Evolutionary conservation across 2,888 invertebrate species (phyloP), one percentile per base, ranked within the genome.

Genomic region (Odontothrips loti): DNA sequence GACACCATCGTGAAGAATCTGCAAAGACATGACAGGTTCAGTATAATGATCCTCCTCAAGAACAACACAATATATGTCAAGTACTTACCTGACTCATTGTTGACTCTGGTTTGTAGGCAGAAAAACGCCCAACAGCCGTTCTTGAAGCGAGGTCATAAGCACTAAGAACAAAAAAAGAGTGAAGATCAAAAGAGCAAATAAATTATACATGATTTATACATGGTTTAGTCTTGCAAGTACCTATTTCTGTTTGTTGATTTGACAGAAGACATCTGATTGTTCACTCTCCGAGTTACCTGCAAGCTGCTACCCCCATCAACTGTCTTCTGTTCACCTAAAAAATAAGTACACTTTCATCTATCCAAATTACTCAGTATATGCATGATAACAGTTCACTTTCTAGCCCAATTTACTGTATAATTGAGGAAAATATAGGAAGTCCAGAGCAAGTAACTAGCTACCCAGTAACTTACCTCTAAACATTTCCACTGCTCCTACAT

Each of bases 11-110:
- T 75, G 68, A 10, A 75, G 68, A 27, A 75, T 75, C 68, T 75
- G 9, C 8, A 75, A 27, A 75, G 10, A 27, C 23, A 75, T 58
- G 17, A 6, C 58, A 15, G 34, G 34, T 43, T 6, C 34, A 43
- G 34, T 43, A 4, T 6, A 2, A 43, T 43, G 34, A 43, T 43
- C 3, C 3, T 75, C 23, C 23, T 11, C 8, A 75, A 27, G 23
- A 27, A 27, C 23, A 75, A 27, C 12, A 27, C 23, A 68, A 23
- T 68, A 23, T 10, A 75, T 27, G 9, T 23, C 27, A 51, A 79
- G 78, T 81, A 47, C 75, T 58, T 80, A 84, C 84, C 83, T 83
- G 80, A 48, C 84, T 84, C 81, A 84, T 83, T n/a, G 84, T 83
- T 12, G 83, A 82, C 80, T 83, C 82, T 79, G 82, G 83, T 82